These are phyloP conservation scores for Eonycteris spelaea DNA, from an alignment of 2,113 vertebrate species.

Conservation along the genomic window DNA sequence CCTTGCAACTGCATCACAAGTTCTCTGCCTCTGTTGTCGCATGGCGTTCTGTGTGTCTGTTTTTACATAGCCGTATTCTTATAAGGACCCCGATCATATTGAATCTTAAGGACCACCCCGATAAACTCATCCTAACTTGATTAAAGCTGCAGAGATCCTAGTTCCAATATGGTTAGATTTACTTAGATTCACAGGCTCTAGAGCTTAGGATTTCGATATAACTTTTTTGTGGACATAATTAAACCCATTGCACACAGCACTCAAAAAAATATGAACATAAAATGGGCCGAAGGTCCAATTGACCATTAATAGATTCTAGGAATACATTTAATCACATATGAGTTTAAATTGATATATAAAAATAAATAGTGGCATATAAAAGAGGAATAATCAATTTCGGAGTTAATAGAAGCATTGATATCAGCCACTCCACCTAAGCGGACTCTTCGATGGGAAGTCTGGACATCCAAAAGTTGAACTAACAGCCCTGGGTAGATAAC, in stretches of 20 bases:
- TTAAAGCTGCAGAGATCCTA: not conserved
- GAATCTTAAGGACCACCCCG: not conserved
- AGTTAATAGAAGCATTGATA: not conserved
- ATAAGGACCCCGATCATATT: not conserved
- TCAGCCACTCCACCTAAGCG: not conserved
- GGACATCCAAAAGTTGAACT: not conserved
- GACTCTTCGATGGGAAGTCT: not conserved
- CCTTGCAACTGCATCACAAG: not conserved
- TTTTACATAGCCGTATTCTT: not conserved
- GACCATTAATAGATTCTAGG: not conserved
- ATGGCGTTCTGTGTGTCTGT: not conserved
- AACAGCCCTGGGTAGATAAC: not conserved
- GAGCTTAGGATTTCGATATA: not conserved
- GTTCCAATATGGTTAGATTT: not conserved
- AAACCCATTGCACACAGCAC: not conserved
- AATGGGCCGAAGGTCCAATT: not conserved
- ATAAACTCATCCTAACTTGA: not conserved
- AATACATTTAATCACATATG: not conserved
- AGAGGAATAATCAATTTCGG: not conserved
- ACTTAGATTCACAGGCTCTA: not conserved
- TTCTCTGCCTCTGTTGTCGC: not conserved
- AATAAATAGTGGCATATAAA: not conserved
- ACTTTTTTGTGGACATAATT: not conserved
- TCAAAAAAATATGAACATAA: not conserved
- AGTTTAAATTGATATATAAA: not conserved